phyloP scores from a whole-genome alignment of 2,797 vertebrate genomes.

The Salmo trutta region DNA sequence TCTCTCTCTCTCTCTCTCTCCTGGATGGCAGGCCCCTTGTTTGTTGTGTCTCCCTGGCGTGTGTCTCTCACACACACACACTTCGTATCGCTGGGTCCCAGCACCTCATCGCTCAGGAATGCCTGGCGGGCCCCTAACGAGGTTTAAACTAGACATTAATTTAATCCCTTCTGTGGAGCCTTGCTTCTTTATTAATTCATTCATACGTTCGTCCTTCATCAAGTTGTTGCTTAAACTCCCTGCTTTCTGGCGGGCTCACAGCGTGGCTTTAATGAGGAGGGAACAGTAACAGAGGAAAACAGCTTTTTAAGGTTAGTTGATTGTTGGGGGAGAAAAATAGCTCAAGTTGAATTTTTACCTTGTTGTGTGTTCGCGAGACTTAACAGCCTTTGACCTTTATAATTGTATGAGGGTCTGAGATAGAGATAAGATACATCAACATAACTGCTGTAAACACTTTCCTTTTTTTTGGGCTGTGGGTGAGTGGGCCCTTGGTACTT shows the following conservation, averaged over 20 bases:
- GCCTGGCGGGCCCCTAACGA: constrained; percentile 25
- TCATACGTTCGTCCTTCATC: neutral
- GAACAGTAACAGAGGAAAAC: neutral
- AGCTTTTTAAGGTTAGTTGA: neutral
- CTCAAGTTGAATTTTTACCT: neutral
- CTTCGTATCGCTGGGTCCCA: constrained; percentile 8
- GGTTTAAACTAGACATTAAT: constrained; percentile 30
- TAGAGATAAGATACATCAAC: neutral
- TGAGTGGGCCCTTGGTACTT: too few relatives aligned
- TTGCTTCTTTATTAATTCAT: neutral
- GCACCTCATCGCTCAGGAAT: constrained; percentile 50
- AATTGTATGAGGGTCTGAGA: too few relatives aligned
- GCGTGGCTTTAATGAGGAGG: neutral
- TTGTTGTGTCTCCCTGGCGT: too few relatives aligned
- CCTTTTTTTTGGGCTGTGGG: too few relatives aligned
- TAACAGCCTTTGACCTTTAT: too few relatives aligned
- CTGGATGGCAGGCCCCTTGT: neutral
- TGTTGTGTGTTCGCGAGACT: too few relatives aligned
- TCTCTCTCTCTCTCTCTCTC: neutral
- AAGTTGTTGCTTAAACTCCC: neutral
- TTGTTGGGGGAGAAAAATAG: neutral
- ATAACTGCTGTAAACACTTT: neutral
- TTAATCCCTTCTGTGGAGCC: constrained; percentile 18
- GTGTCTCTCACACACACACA: neutral
- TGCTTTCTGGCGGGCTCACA: constrained; percentile 2